Base-by-base conservation (phyloP, 2,888 invertebrate genomes). In the Halictus ligatus region DNA sequence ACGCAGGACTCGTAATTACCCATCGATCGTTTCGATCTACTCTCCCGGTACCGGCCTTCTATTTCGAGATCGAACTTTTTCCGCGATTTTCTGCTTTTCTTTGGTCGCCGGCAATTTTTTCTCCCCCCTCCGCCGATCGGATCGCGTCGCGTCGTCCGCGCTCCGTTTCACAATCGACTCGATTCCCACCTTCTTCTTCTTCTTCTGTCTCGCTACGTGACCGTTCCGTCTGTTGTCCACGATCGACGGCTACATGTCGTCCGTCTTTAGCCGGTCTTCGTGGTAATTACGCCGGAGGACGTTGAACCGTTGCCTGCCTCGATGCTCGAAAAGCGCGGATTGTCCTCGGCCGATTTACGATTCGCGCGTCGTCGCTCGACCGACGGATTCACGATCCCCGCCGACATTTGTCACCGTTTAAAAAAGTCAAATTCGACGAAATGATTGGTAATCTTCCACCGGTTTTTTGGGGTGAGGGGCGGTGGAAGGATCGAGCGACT, bases 1-100 rank as follows among this genome's bases (percentile, higher is more conserved):
- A 92, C 94, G 93, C 92, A 93, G 92, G 90, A 93, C 92, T 92
- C 90, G 89, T 92, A 92, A 94, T 94, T 94, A 94, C 91, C 90
- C 81, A 58, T 85, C 87, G 88, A 90, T 90, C 89, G 81, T 78
- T 72, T 60, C 84, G 78, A 85, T 84, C 83, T 84, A 73, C 35
- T 35, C 82, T 83, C 80, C 80, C 67, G 60, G 67, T 60, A 78
- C 81, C 81, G 75, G 64, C 75, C 72, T 78, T 77, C 90, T 85
- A 83, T 87, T 88, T 88, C 83, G 83, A 85, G 83, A 77, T 35
- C 69, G 25, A 72, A 74, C 75, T 87, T 88, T 86, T 87, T 83
- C 80, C 71, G 21, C 67, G 71, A 73, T 75, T 81, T 78, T 69
- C 86, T 58, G 64, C 76, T 76, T 80, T 80, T 71, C 87, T 84